phyloP scores from a whole-genome alignment of 2,888 invertebrate genomes.

The Macrosoma leucophasiata region DNA sequence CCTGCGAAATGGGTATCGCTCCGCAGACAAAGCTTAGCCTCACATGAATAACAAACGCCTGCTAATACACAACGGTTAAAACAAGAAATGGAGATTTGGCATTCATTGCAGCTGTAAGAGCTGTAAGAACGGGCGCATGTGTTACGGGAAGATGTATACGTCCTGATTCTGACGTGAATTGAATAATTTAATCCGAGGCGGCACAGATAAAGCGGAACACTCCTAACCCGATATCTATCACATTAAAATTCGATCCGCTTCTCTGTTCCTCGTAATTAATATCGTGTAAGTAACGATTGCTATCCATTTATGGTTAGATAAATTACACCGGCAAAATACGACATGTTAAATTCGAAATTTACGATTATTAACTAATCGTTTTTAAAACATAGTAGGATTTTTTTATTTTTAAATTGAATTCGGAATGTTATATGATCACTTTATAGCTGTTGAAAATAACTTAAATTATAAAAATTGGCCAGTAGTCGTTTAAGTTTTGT shows the following conservation, averaged over 20 bases:
- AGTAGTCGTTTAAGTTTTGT: too few relatives aligned
- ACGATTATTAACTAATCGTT: too few relatives aligned
- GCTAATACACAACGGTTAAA: constrained; percentile 47
- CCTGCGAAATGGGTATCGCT: constrained; percentile 40
- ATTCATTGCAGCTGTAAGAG: constrained; percentile 36
- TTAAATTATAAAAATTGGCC: too few relatives aligned
- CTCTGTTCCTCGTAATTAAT: constrained; percentile 32
- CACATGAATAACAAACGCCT: constrained; percentile 34
- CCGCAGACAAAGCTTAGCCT: constrained; percentile 27
- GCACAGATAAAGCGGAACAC: constrained; percentile 36
- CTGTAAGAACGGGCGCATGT: constrained; percentile 25
- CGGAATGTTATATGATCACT: too few relatives aligned
- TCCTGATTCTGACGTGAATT: constrained; percentile 38
- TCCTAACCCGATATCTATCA: constrained; percentile 44
- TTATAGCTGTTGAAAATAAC: too few relatives aligned
- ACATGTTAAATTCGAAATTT: too few relatives aligned
- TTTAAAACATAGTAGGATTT: too few relatives aligned
- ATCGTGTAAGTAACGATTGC: constrained; percentile 12
- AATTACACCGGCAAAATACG: too few relatives aligned
- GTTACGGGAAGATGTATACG: background rate
- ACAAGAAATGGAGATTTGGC: constrained; percentile 43
- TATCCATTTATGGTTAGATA: too few relatives aligned
- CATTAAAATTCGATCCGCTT: constrained; percentile 52
- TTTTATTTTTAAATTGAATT: too few relatives aligned
- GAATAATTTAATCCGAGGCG: constrained; percentile 47